Percentiles rank a stretch among this genome's conserved stretches.
Evolutionary conservation across 2,888 invertebrate species (phyloP).

Genomic region (Cheilosia vernalis): DNA sequence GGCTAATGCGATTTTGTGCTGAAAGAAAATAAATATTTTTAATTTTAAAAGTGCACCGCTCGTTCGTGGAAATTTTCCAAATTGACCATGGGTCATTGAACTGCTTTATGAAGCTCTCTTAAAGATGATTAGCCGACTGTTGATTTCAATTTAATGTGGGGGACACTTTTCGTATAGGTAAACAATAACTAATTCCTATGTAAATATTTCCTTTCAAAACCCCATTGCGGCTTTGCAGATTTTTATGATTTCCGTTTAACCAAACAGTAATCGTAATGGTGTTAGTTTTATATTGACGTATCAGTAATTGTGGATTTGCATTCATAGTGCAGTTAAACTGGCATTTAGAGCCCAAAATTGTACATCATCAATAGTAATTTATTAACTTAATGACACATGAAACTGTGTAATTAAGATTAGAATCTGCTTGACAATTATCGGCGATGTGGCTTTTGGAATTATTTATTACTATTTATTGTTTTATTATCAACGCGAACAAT

Average conservation of each 20-base stretch:
- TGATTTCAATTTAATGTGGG: not conserved
- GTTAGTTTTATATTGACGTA: not conserved
- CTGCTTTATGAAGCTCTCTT: too few species aligned
- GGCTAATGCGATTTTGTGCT: not conserved
- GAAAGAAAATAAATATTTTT: not conserved
- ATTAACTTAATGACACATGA: constrained; percentile 5
- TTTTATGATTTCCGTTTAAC: not conserved
- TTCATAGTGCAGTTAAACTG: constrained; percentile 9
- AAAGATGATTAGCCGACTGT: too few species aligned
- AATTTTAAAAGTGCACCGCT: not conserved
- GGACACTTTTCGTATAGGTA: too few species aligned
- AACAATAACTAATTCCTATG: too few species aligned
- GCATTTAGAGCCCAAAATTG: constrained; percentile 27
- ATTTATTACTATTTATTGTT: not conserved
- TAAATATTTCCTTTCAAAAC: not conserved
- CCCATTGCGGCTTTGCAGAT: not conserved
- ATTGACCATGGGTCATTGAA: not conserved
- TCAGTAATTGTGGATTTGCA: constrained; percentile 6
- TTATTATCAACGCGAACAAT: too few species aligned
- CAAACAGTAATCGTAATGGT: too few species aligned
- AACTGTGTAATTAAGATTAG: constrained; percentile 16
- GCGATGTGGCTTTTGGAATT: not conserved
- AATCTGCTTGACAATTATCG: constrained; percentile 10
- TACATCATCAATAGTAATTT: constrained; percentile 15
- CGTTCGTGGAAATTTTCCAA: not conserved